Base-by-base conservation (phyloP, 1,140 invertebrate species). In the Schlechtendalia chinensis region DNA sequence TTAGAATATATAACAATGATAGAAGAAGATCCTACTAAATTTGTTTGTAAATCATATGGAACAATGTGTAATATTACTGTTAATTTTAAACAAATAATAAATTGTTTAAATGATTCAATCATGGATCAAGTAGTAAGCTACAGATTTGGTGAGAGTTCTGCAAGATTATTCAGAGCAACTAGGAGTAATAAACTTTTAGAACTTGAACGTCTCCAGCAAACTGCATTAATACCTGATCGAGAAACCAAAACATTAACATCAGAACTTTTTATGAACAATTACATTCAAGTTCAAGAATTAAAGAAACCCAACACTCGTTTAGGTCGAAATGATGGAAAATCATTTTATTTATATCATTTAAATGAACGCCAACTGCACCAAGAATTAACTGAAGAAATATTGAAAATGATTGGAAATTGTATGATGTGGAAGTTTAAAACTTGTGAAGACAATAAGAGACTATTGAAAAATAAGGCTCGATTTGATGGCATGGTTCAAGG, bases 281-380 rank as follows among this genome's bases (percentile, higher is more conserved):
- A 79, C 4, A 39, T 79, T 2, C 75, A 79, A 63, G 75, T 79
- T 47, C 58, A 79, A 63, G 75, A 79, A 63, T 50, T 79, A 50
- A 79, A 10, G 50, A 79, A 79, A 61, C 75, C 75, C 27, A 79
- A 79, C 29, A 79, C 75, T 24, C 75, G 75, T 79, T 45, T 79
- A 19, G 75, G 75, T 47, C 5, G 75, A 79, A 79, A 79, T 61
- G 75, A 79, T 29, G 58, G 75, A 1, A 79, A 79, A 61, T 79
- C 75, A n/a, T 79, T 79, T 79, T 79, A 79, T 50, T 79, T 79
- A 24, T 79, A 79, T 14, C 75, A 79, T 79, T 79, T 79, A 61
- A 79, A 79, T 61, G 58, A 79, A 5, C 75, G 75, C 61, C 75
- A 79, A 50, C 22, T 79, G 19, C 75, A 79, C 24, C 75, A 79